A percentile compares a stretch with the other conserved stretches of the same genome.
These are phyloP conservation scores for Leucophora obtusa DNA, from an alignment of 2,888 invertebrate genomes.

Conservation along the genomic window DNA sequence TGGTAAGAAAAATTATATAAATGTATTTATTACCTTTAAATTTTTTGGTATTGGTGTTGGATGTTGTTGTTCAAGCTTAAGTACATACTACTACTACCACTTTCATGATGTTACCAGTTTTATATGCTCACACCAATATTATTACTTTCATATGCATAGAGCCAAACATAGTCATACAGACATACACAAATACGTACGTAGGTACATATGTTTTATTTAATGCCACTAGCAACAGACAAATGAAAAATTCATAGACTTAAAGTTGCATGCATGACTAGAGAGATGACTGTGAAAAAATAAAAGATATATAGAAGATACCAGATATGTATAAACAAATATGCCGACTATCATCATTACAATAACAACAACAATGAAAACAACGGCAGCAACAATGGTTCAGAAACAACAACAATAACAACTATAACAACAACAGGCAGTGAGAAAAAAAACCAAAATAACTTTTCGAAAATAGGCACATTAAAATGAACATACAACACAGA, in stretches of 20 bases:
- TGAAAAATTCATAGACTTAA: conserved; percentile 63
- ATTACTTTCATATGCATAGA: conserved; percentile 34
- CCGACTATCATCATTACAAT: conserved; percentile 54
- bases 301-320: conserved; percentile 31
- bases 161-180: conserved; percentile 14
- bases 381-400: conserved; percentile 17
- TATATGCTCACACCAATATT: conserved; percentile 42
- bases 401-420: conserved; percentile 21
- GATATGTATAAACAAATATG: conserved; percentile 51
- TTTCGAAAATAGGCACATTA: conserved; percentile 13
- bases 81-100: conserved; percentile 1
- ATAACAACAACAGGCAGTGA: conserved; percentile 1
- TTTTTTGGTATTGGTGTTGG: conserved; percentile 7
- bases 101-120: conserved; percentile 46
- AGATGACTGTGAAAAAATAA: conserved; percentile 43
- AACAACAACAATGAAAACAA: conserved; percentile 10
- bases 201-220: conserved; percentile 69
- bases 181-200: background rate
- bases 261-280: conserved; percentile 66
- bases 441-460: conserved; percentile 34
- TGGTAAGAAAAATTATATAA: conserved; percentile 18
- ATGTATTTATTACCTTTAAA: background rate
- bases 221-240: conserved; percentile 71
- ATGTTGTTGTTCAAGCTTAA: conserved; percentile 19
- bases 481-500: conserved; percentile 14